Conservation (phyloP, 92 coral and sea anemone genomes). For the Diadumene lineata region DNA sequence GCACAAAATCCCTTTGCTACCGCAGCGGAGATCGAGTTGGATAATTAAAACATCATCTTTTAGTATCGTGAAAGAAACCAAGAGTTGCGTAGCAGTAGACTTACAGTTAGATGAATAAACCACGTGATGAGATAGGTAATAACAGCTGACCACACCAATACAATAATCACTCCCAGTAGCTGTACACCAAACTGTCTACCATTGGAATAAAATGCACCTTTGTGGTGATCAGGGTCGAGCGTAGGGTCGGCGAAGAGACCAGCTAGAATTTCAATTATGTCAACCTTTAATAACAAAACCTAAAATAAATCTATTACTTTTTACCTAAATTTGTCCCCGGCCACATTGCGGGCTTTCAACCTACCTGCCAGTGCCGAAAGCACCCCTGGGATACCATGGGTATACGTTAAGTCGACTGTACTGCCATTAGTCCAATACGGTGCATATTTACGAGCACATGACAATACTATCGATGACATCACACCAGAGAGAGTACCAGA, state of each 20-base stretch:
- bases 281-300: not conserved
- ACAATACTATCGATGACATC: conserved; percentile 57
- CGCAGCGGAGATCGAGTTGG: too few relatives aligned
- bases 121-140: conserved; percentile 82
- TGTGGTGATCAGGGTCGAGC: conserved; percentile 35
- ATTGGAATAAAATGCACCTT: conserved; percentile 84
- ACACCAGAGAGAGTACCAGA: conserved; percentile 67
- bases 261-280: conserved; percentile 42
- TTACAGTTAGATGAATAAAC: conserved; percentile 87
- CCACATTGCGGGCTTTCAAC: too few relatives aligned
- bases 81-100: too few relatives aligned
- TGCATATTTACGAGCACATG: conserved; percentile 52
- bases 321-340: too few relatives aligned
- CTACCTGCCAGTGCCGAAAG: conserved; percentile 80
- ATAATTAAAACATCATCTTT: too few relatives aligned
- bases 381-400: conserved; percentile 84
- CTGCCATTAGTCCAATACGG: conserved; percentile 76
- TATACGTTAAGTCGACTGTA: conserved; percentile 65
- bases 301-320: not conserved
- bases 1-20: too few relatives aligned
- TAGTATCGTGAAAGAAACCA: too few relatives aligned
- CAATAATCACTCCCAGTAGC: conserved; percentile 72
- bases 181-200: conserved; percentile 82
- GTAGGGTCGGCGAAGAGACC: conserved; percentile 76
- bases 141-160: conserved; percentile 72